Evolutionary conservation across 1,140 invertebrate species (phyloP), one percentile per base, ranked within the genome.

Genomic region (Drosophila tsacasi): DNA sequence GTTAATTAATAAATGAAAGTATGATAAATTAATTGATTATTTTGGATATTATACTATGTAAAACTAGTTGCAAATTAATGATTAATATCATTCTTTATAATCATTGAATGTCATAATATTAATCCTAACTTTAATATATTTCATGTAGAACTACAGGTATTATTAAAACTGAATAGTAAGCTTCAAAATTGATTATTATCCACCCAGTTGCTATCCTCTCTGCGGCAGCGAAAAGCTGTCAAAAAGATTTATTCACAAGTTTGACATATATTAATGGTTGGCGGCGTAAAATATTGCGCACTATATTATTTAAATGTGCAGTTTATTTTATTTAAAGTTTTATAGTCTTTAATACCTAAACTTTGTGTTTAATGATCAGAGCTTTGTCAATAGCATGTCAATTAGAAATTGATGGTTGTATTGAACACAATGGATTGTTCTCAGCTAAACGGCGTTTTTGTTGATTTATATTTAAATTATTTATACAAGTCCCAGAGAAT

Each of bases 301-400:
- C 76, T 83, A 61, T 79, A 79, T 79, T 83, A 79, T 83, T 83
- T 79, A 83, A 83, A 79, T 79, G 59, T 68, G 25, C 32, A 57
- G n/a, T 59, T 60, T 76, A 66, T 52, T 52, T 76, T 58, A 57
- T 42, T 73, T 35, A 5, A 39, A 25, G 23, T 23, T 39, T 39
- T 44, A 44, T 61, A 25, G 19, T 10, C 21, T 25, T 21, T 21
- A 23, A 49, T 78, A 32, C 35, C 40, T 57, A 10, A 77, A 78
- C 32, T 58, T 57, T 59, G 39, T 59, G 25, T 55, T 27, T 59
- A 64, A 64, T 64, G 17, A 59, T 35, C 15, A 59, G 68, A 76
- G 42, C 8, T 39, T 57, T 49, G 49, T 44, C 44, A 71, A 59
- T 71, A 40, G 58, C 39, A 13, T 58, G 30, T 42, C 50, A 78